Percentiles rank a stretch among this genome's conserved stretches.
Conservation (phyloP, 2,113 vertebrate genomes). For the Acanthochromis polyacanthus region DNA sequence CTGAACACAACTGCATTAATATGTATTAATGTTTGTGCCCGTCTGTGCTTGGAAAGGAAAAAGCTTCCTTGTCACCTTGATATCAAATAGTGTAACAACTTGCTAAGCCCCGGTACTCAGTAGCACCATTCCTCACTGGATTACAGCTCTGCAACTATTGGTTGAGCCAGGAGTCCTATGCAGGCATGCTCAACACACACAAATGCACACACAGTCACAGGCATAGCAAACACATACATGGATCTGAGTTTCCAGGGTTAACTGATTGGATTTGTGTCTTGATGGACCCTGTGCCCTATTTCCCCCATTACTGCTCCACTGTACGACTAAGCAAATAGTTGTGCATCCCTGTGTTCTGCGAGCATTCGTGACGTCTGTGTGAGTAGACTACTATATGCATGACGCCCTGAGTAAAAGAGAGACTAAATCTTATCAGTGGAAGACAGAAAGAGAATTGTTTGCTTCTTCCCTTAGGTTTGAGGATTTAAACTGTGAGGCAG, state of each 20-base stretch:
- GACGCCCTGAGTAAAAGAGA: neutral
- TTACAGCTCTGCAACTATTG: constrained; percentile 37
- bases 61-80: constrained; percentile 41
- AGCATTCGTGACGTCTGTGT: neutral
- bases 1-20: neutral
- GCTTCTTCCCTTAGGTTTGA: constrained; percentile 28
- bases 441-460: constrained; percentile 46
- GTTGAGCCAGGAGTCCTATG: constrained; percentile 24
- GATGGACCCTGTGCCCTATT: constrained; percentile 7
- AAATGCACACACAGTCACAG: constrained; percentile 14
- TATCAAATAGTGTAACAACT: constrained; percentile 42
- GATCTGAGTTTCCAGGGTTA: constrained; percentile 1
- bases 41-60: constrained; percentile 15
- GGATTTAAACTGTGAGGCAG: constrained; percentile 42
- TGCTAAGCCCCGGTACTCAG: constrained; percentile 52
- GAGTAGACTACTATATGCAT: neutral
- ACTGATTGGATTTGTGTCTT: constrained; percentile 3
- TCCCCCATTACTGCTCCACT: neutral
- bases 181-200: constrained; percentile 14
- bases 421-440: constrained; percentile 43
- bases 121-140: constrained; percentile 58
- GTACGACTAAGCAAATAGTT: neutral
- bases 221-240: constrained; percentile 19
- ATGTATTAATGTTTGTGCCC: constrained; percentile 26
- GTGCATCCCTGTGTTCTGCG: neutral